A percentile compares a stretch with the other conserved stretches of the same genome.
These are phyloP conservation scores for Anadara kagoshimensis DNA, from an alignment of 1,140 invertebrate species.

Conservation along the genomic window DNA sequence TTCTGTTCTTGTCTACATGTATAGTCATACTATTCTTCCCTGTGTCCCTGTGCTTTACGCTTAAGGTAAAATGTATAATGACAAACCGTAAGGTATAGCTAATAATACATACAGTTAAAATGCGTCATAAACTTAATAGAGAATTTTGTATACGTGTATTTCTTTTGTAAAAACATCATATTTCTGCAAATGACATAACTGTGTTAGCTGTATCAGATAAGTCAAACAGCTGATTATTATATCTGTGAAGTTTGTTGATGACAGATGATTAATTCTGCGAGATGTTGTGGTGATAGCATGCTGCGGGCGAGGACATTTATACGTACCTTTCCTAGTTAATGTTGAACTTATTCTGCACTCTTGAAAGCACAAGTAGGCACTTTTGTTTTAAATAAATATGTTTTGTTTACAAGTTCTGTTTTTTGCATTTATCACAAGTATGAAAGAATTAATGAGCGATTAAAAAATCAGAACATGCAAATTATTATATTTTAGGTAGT, in stretches of 20 bases:
- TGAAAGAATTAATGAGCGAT: neutral
- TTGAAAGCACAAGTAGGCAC: neutral
- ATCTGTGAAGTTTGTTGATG: no score
- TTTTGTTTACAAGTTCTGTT: neutral
- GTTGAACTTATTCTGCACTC: neutral
- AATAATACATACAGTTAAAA: no score
- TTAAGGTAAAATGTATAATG: neutral
- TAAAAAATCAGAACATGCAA: neutral
- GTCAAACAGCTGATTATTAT: no score
- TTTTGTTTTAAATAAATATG: no score
- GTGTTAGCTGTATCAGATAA: no score
- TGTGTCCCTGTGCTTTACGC: neutral
- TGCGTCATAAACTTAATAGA: no score
- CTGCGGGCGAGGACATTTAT: neutral
- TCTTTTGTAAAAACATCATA: no score
- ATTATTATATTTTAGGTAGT: conserved; percentile 55
- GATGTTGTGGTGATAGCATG: no score
- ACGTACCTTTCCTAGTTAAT: neutral
- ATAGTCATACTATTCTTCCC: neutral
- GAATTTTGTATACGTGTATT: no score
- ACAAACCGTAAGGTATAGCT: no score
- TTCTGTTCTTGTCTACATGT: neutral
- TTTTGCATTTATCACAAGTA: neutral
- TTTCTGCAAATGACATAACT: no score
- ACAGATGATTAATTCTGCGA: no score